These are phyloP conservation scores for Podotricha telesiphe DNA, from an alignment of 2,888 invertebrate genomes.

Conservation along the genomic window DNA sequence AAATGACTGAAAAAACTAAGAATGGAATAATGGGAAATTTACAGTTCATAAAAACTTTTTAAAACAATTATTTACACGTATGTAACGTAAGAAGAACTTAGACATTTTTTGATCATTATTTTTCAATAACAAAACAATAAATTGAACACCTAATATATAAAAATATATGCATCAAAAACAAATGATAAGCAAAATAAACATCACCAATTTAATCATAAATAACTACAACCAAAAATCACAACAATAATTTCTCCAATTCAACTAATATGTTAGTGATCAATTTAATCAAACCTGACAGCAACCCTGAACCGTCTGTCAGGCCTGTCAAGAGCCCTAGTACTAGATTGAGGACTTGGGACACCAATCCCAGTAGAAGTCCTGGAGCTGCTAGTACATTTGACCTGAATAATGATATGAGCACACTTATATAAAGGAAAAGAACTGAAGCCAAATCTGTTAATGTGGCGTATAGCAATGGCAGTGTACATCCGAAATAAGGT, in stretches of 20 bases:
- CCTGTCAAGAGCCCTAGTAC: slow-evolving; percentile 69
- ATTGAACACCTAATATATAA: no score
- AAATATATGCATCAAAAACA: neutral
- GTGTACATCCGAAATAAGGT: slow-evolving; percentile 75
- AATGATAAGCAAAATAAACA: slow-evolving; percentile 29
- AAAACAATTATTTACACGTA: no score
- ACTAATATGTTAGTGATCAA: slow-evolving; percentile 67
- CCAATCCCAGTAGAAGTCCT: slow-evolving; percentile 63
- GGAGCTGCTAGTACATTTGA: slow-evolving; percentile 74
- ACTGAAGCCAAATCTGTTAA: slow-evolving; percentile 75
- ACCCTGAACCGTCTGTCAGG: slow-evolving; percentile 64
- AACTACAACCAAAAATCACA: slow-evolving; percentile 44
- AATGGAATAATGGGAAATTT: no score
- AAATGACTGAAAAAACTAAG: no score
- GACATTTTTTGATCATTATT: no score
- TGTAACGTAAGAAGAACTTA: no score
- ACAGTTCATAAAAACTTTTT: no score
- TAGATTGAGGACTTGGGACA: slow-evolving; percentile 65
- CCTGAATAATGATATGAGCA: slow-evolving; percentile 71
- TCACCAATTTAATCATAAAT: slow-evolving; percentile 41
- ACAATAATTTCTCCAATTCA: slow-evolving; percentile 69
- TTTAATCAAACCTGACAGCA: slow-evolving; percentile 67
- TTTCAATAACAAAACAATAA: no score
- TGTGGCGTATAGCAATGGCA: slow-evolving; percentile 72
- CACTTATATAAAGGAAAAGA: slow-evolving; percentile 72